Percentiles rank a stretch among this genome's conserved stretches.
Evolutionary conservation across 2,888 invertebrate species (phyloP).

Genomic region (Lithosia quadra): DNA sequence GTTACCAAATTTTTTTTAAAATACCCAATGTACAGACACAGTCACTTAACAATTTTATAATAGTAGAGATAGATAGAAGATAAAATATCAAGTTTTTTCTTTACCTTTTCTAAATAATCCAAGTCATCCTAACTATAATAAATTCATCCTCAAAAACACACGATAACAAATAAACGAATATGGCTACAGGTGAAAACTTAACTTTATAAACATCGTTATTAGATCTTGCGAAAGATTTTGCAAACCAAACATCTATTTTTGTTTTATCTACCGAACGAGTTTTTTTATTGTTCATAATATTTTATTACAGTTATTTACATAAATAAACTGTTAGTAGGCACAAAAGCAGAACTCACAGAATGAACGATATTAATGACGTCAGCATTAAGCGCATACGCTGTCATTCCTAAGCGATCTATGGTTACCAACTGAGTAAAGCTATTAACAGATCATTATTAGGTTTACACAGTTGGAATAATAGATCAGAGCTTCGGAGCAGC

Average conservation of each 20-base stretch:
- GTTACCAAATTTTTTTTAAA: too few species aligned
- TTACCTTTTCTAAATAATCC: not conserved
- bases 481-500: too few species aligned
- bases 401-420: conserved; percentile 1
- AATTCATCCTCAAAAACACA: not conserved
- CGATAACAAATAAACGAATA: not conserved
- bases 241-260: not conserved
- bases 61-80: too few species aligned
- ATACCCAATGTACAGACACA: too few species aligned
- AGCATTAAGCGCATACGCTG: not conserved
- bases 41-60: too few species aligned
- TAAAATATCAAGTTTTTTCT: not conserved
- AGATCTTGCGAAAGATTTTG: not conserved
- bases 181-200: not conserved
- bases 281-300: not conserved
- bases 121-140: conserved; percentile 3
- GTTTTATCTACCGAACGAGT: not conserved
- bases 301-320: conserved; percentile 12
- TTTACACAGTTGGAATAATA: too few species aligned
- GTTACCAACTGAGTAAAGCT: not conserved
- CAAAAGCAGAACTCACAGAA: conserved; percentile 3
- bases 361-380: not conserved
- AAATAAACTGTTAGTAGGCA: conserved; percentile 13
- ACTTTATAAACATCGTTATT: too few species aligned
- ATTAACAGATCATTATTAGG: not conserved